Base-by-base conservation (phyloP, 2,113 vertebrate genomes). In the Artemisiospiza belli region DNA sequence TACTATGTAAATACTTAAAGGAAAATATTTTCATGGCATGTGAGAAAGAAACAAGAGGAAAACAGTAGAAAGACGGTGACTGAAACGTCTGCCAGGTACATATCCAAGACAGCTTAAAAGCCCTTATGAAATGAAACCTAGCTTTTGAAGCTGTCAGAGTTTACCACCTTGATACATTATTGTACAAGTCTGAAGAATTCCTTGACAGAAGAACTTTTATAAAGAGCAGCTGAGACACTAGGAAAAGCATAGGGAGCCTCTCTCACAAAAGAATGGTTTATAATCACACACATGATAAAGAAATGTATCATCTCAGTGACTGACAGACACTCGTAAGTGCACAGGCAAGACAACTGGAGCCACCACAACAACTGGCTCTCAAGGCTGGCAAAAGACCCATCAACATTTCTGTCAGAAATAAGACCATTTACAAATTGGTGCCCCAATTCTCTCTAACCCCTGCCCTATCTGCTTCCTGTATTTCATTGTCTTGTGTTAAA, bases 41-140 rank as follows among this genome's bases (percentile, higher is more conserved):
- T 79, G 83, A 82, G 83, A 96, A 92, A 93, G 93, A 96, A 97
- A 91, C 87, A 95, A 86, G 90, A 84, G 58, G 69, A 91, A 95
- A 95, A 92, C 90, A 87, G 76, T 94, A 79, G 70, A 75, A 73
- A 94, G 96, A 92, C 41, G 69, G 79, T 96, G 90, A 94, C 94
- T 97, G 95, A 97, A 96, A 91, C 83, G 64, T 92, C 95, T 97
- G 84, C 92, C 84, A 93, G 83, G 86, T 97, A 95, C 59, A 83
- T 70, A 93, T 63, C 94, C 67, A 84, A 97, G 97, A 96, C 96
- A 97, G 96, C 92, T 98, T 97, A 97, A 98, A 97, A 98, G 96
- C 94, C 91, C 93, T 80, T 64, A 61, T 69, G 94, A 97, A 97
- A 97, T 95, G 90, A 97, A 97, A 97, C 92, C 92, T 85, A 68